These are phyloP conservation scores for Prietella phreatophila DNA, from an alignment of 2,113 vertebrate genomes.

Conservation along the genomic window DNA sequence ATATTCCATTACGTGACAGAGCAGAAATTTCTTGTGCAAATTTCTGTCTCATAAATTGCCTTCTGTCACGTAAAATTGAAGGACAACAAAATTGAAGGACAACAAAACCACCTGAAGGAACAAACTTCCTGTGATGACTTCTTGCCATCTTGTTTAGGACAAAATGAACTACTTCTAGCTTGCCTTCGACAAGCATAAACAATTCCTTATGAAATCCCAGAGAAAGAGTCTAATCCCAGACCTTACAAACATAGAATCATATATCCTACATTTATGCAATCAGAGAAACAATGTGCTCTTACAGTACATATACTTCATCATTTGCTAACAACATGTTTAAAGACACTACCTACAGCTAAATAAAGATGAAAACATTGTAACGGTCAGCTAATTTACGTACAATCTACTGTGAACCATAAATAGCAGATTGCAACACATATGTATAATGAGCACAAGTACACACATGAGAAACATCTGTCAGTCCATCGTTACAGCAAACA, in stretches of 20 bases:
- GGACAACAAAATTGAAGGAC: background rate
- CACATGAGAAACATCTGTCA: background rate
- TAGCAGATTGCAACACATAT: background rate
- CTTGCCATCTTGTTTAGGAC: background rate
- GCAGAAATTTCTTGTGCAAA: constrained; percentile 13
- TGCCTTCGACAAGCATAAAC: background rate
- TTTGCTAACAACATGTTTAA: background rate
- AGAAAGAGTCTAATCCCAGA: background rate
- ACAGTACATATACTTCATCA: background rate
- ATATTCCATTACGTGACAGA: constrained; percentile 17
- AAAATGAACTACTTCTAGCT: background rate
- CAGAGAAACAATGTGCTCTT: background rate
- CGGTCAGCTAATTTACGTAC: background rate
- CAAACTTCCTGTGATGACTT: background rate
- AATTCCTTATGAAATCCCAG: background rate
- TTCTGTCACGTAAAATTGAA: background rate
- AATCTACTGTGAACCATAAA: background rate
- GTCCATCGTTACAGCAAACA: no score
- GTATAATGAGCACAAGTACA: background rate
- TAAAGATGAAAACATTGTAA: background rate
- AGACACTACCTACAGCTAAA: background rate
- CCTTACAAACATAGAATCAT: background rate
- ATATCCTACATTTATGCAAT: background rate
- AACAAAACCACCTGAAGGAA: background rate
- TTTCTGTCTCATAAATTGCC: background rate